phyloP scores from a whole-genome alignment of 1,140 invertebrate genomes.

The Drosophila kohkoa region DNA sequence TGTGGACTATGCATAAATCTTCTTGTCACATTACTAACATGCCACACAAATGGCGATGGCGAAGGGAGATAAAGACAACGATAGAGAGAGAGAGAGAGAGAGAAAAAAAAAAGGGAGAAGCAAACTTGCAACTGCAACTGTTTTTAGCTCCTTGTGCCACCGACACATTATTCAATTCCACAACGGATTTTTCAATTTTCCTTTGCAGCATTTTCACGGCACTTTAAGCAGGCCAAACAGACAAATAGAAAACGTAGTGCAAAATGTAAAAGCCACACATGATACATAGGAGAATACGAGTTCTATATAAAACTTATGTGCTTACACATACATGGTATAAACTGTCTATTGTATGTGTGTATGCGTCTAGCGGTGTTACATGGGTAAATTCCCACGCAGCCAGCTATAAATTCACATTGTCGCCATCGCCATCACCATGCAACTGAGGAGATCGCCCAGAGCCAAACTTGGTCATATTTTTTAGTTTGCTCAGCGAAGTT shows the following conservation, averaged over 20 bases:
- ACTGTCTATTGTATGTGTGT: conserved; percentile 21
- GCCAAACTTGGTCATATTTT: conserved; percentile 79
- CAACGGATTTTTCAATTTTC: conserved; percentile 76
- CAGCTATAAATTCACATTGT: conserved; percentile 77
- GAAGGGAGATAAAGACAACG: too few species aligned
- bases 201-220: conserved; percentile 67
- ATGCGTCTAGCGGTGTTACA: conserved; percentile 30
- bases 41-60: conserved; percentile 18
- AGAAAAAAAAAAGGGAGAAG: neutral
- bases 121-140: neutral
- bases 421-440: conserved; percentile 47
- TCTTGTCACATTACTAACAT: conserved; percentile 55
- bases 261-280: conserved; percentile 64
- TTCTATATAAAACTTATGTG: neutral
- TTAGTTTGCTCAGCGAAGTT: conserved; percentile 63
- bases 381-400: conserved; percentile 71
- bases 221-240: conserved; percentile 70
- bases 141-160: conserved; percentile 13
- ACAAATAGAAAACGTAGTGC: conserved; percentile 40
- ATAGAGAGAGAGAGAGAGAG: too few species aligned
- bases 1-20: conserved; percentile 69
- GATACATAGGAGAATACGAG: conserved; percentile 8
- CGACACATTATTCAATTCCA: conserved; percentile 71
- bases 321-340: conserved; percentile 9
- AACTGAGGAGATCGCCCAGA: conserved; percentile 66